These are phyloP conservation scores for Philhelius pedissequus DNA, from an alignment of 2,888 invertebrate species.

Conservation along the genomic window DNA sequence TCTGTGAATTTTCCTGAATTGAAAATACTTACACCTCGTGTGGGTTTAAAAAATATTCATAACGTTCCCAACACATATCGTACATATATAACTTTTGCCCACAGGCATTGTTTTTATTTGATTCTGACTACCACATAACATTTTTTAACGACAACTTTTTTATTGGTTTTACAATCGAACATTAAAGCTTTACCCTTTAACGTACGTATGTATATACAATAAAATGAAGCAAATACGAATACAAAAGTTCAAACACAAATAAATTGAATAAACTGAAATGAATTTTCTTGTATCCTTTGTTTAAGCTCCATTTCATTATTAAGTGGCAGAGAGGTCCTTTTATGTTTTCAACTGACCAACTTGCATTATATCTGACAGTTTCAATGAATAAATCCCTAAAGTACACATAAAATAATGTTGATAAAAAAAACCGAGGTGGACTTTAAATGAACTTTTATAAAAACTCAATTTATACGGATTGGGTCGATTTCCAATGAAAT, in stretches of 20 bases:
- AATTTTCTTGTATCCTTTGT: slow-evolving; percentile 17
- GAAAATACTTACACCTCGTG: too few species aligned
- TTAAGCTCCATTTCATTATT: neutral
- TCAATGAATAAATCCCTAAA: neutral
- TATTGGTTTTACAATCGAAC: too few species aligned
- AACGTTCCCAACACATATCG: too few species aligned
- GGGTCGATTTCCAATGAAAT: neutral
- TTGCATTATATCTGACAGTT: neutral
- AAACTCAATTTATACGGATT: neutral
- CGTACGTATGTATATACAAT: too few species aligned
- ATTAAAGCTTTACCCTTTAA: too few species aligned
- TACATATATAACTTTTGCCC: too few species aligned
- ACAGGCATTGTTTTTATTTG: too few species aligned
- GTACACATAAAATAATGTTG: neutral
- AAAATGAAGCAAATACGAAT: neutral
- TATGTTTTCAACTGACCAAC: neutral
- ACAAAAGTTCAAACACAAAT: neutral
- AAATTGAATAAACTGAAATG: slow-evolving; percentile 47
- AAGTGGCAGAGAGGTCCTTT: neutral
- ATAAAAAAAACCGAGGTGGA: neutral
- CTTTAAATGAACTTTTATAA: neutral
- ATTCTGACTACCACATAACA: too few species aligned
- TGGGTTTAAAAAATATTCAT: too few species aligned
- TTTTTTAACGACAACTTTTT: too few species aligned
- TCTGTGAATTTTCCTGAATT: too few species aligned